Evolutionary conservation across 1,140 invertebrate genomes (phyloP), one percentile per base, ranked within the genome.

Genomic region (Papilio aristodemus): DNA sequence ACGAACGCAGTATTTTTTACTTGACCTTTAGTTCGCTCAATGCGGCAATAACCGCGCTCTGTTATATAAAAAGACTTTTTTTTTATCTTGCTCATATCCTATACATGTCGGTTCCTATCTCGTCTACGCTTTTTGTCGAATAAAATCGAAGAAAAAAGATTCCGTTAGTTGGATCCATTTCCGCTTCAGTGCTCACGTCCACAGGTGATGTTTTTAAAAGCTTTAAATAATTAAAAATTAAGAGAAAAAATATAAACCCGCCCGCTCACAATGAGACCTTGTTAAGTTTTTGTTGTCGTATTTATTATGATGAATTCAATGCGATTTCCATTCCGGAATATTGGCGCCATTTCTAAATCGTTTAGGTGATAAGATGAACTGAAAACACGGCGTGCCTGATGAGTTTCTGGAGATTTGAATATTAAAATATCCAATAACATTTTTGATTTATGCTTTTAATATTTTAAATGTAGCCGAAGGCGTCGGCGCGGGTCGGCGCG

Each of bases 381-480:
- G 46, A n/a, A n/a, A n/a, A n/a, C 46, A 54, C 11, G 22, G 46
- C 19, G 14, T 6, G 14, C 19, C 46, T 54, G 46, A 54, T 54
- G 46, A 54, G 9, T 25, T 54, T 54, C 46, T 54, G 46, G 22
- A 22, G 46, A 80, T 85, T 69, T 78, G 79, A 72, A 80, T 78
- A 85, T 83, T 86, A 86, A 76, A 86, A 87, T 85, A 84, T 85
- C 83, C 83, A 86, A 89, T 88, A 86, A 80, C 79, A 59, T 83
- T 82, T 86, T 84, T 89, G 87, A 89, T 89, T 89, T 89, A 89
- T 89, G 83, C 71, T 79, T 84, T 84, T 81, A 84, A 87, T 87
- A 86, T 84, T 85, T 85, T 84, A 84, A 87, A 85, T 76, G 87
- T 87, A 85, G 83, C 87, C 84, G 80, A 63, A 73, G 87, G 87